Percentiles rank a stretch among this genome's conserved stretches.
These are phyloP conservation scores for Sphenodon punctatus DNA, from an alignment of 2,797 vertebrate species.

Conservation along the genomic window DNA sequence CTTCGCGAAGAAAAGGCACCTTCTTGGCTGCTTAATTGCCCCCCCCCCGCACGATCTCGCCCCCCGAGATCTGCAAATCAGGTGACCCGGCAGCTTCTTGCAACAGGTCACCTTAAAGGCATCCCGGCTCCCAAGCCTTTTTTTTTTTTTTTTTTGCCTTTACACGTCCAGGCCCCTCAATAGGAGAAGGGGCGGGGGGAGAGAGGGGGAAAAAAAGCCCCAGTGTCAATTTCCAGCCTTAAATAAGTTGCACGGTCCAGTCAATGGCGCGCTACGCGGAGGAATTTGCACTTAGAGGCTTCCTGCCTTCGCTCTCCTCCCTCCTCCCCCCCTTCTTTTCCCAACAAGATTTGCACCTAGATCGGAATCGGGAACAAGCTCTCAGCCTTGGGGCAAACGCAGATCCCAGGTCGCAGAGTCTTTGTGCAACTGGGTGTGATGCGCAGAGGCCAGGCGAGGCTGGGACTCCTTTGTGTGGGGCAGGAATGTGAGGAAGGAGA, in stretches of 20 bases:
- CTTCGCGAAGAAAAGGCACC: background rate
- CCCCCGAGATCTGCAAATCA: background rate
- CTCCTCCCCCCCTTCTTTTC: background rate
- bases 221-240: constrained; percentile 84
- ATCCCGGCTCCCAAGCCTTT: background rate
- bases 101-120: background rate
- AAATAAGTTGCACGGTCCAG: constrained; percentile 86
- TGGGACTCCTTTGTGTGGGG: constrained; percentile 78
- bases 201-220: background rate
- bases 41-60: background rate
- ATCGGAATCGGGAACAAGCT: background rate
- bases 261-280: constrained; percentile 92
- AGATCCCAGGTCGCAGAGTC: background rate
- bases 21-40: background rate
- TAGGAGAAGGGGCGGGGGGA: background rate
- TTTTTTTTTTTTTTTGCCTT: too few relatives aligned
- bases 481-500: constrained; percentile 94
- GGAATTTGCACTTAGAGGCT: constrained; percentile 84
- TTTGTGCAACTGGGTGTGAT: background rate
- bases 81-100: background rate
- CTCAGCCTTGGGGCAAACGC: background rate
- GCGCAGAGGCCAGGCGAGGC: background rate
- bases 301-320: constrained; percentile 58
- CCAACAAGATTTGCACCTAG: background rate
- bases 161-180: too few relatives aligned